phyloP scores from a whole-genome alignment of 2,797 vertebrate species.

The Sebastes kiyomatsui region DNA sequence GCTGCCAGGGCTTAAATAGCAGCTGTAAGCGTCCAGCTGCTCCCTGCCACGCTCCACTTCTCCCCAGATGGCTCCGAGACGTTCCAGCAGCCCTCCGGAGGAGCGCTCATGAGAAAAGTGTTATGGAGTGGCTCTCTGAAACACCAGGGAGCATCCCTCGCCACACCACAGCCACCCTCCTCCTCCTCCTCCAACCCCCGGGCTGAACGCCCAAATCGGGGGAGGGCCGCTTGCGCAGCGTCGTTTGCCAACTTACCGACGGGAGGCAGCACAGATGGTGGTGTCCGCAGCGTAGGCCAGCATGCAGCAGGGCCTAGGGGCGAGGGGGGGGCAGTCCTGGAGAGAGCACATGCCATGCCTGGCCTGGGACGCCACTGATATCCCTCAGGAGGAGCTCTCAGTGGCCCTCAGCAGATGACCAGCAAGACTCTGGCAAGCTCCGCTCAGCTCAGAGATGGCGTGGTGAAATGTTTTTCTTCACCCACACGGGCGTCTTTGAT shows the following conservation, averaged over 20 bases:
- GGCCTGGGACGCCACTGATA: constrained; percentile 71
- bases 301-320: constrained; percentile 50
- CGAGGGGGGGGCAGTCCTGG: constrained; percentile 51
- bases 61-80: constrained; percentile 86
- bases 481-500: constrained; percentile 60
- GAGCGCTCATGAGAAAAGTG: constrained; percentile 81
- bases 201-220: constrained; percentile 68
- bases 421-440: constrained; percentile 51
- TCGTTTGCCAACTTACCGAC: constrained; percentile 73
- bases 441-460: constrained; percentile 23
- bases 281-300: constrained; percentile 68
- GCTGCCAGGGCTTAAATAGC: constrained; percentile 86
- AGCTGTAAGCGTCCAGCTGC: constrained; percentile 85
- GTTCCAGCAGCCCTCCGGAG: constrained; percentile 83
- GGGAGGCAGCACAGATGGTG: constrained; percentile 82
- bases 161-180: constrained; percentile 67
- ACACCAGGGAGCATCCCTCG: constrained; percentile 77
- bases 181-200: constrained; percentile 59
- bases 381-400: constrained; percentile 62
- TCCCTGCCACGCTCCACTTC: constrained; percentile 86
- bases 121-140: constrained; percentile 83
- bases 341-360: constrained; percentile 67
- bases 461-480: constrained; percentile 55
- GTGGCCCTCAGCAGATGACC: constrained; percentile 70
- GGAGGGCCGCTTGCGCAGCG: constrained; percentile 61